These are phyloP conservation scores for Diacarnus erythraeanus DNA, from an alignment of 37 sponge, comb jelly and placozoan species.

Conservation along the genomic window DNA sequence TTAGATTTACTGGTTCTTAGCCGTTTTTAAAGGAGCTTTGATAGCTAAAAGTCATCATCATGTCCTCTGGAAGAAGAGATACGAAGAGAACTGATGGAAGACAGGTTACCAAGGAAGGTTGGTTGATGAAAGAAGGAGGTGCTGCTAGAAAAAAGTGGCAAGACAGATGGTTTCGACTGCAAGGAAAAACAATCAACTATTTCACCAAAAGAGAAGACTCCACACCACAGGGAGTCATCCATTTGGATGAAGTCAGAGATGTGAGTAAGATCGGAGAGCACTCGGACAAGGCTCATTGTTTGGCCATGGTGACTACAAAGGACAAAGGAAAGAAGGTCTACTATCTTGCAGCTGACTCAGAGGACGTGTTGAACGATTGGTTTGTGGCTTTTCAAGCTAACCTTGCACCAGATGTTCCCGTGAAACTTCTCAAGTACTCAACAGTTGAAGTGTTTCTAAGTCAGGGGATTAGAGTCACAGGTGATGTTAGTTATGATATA, in stretches of 20 bases:
- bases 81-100: conserved; percentile 10
- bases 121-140: conserved; percentile 75
- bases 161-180: conserved; percentile 56
- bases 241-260: conserved; percentile 45
- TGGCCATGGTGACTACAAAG: conserved; percentile 59
- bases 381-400: conserved; percentile 43
- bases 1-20: too few relatives aligned
- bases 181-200: conserved; percentile 40
- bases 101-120: conserved; percentile 48
- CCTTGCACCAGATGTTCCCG: conserved; percentile 1
- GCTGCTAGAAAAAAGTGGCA: conserved; percentile 63
- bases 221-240: conserved; percentile 35
- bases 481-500: conserved; percentile 66
- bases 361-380: conserved; percentile 57
- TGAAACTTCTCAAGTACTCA: conserved; percentile 46
- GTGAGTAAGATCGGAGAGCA: conserved; percentile 58
- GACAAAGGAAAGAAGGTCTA: conserved; percentile 57
- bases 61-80: background rate
- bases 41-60: background rate
- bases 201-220: conserved; percentile 54
- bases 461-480: conserved; percentile 65
- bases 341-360: conserved; percentile 62
- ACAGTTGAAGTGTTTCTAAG: conserved; percentile 70
- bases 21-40: background rate
- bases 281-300: conserved; percentile 46